phyloP scores from a whole-genome alignment of 92 coral and sea anemone genomes.

The Actinernus sp. region DNA sequence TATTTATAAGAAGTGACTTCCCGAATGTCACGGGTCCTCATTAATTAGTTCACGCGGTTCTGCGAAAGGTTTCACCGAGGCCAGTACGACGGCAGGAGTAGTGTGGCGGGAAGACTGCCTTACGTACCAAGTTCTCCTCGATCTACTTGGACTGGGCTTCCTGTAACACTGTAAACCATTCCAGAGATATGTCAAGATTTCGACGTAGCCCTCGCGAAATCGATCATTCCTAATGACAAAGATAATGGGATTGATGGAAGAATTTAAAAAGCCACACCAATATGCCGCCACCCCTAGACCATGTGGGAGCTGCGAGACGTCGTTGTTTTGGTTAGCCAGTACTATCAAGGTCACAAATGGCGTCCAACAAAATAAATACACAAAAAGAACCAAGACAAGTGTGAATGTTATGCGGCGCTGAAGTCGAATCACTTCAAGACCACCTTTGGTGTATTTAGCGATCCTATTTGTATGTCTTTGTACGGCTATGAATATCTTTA shows the following conservation, averaged over 20 bases:
- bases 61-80: constrained; percentile 23
- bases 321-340: constrained; percentile 63
- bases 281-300: constrained; percentile 92
- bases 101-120: constrained; percentile 26
- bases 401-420: constrained; percentile 88
- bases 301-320: constrained; percentile 66
- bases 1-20: no score
- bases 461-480: constrained; percentile 74
- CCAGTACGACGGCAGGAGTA: constrained; percentile 25
- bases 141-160: constrained; percentile 1
- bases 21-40: constrained; percentile 6
- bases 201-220: constrained; percentile 86
- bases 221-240: constrained; percentile 84
- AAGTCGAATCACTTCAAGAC: constrained; percentile 75
- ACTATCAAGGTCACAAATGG: constrained; percentile 79
- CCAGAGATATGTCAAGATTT: constrained; percentile 64
- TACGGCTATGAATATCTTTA: constrained; percentile 79
- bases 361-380: constrained; percentile 82
- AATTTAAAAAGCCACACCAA: constrained; percentile 89
- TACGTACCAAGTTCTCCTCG: constrained; percentile 51
- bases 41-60: constrained; percentile 40
- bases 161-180: constrained; percentile 55
- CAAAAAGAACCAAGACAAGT: constrained; percentile 70
- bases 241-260: constrained; percentile 81
- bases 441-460: constrained; percentile 73